These are phyloP conservation scores for Eristalis tenax DNA, from an alignment of 2,888 invertebrate genomes.

Conservation along the genomic window DNA sequence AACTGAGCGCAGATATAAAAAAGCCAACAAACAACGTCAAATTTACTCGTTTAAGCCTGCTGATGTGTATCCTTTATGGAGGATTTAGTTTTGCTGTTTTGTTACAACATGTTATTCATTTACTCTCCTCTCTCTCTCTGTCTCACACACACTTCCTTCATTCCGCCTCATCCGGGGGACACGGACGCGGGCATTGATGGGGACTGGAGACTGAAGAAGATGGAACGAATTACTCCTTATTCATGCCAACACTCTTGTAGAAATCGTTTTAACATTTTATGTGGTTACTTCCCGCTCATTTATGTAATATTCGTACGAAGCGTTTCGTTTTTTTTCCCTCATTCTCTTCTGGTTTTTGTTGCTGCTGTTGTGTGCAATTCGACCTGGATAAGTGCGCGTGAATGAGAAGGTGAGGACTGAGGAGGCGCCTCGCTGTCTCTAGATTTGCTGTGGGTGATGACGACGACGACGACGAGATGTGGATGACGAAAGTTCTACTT, in stretches of 20 bases:
- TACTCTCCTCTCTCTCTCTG: background rate
- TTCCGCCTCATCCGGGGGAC: no score
- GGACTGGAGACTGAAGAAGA: constrained; percentile 3
- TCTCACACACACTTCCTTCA: background rate
- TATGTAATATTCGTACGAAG: constrained; percentile 64
- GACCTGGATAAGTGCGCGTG: constrained; percentile 26
- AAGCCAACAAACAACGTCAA: constrained; percentile 26
- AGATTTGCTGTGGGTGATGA: background rate
- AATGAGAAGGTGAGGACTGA: constrained; percentile 1
- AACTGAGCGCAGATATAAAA: background rate
- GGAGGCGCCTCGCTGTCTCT: background rate
- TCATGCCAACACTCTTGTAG: constrained; percentile 68
- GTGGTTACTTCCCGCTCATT: constrained; percentile 77
- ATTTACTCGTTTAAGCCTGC: constrained; percentile 69
- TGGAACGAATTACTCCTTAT: constrained; percentile 59
- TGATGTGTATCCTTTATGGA: constrained; percentile 53
- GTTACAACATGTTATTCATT: constrained; percentile 35
- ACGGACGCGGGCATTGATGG: background rate
- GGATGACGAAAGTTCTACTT: constrained; percentile 51
- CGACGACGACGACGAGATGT: background rate
- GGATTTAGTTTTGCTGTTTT: constrained; percentile 58
- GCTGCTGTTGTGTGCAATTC: constrained; percentile 2
- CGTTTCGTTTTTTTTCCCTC: constrained; percentile 15
- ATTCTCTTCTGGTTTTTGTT: background rate
- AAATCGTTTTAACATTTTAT: constrained; percentile 76